Evolutionary conservation across 2,888 invertebrate genomes (phyloP).

Genomic region (Netelia fuscicornis): DNA sequence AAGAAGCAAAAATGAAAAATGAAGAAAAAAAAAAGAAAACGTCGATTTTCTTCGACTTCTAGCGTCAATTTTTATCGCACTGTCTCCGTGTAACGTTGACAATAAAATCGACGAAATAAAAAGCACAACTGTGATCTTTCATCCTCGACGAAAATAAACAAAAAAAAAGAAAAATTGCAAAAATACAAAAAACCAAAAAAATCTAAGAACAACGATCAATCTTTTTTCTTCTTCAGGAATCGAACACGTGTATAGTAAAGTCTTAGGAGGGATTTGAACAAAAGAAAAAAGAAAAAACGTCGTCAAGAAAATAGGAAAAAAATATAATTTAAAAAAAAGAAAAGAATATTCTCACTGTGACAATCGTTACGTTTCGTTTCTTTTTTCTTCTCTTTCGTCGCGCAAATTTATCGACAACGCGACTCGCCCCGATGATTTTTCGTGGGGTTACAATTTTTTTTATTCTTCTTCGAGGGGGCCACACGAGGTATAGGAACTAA

Average conservation of each 20-base stretch:
- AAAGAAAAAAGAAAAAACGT: too few relatives aligned
- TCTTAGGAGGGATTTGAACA: too few relatives aligned
- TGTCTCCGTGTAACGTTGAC: not conserved
- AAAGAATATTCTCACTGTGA: not conserved
- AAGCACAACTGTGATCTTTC: not conserved
- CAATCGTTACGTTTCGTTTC: not conserved
- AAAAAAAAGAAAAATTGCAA: not conserved
- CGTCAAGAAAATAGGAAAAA: not conserved
- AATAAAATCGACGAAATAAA: not conserved
- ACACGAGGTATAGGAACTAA: conserved; percentile 67
- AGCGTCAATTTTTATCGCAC: not conserved
- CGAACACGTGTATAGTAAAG: too few relatives aligned
- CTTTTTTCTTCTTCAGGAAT: too few relatives aligned
- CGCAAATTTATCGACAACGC: conserved; percentile 2
- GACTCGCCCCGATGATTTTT: conserved; percentile 48
- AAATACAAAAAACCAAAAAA: conserved; percentile 32
- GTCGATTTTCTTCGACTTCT: too few relatives aligned
- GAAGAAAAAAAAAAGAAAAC: not conserved
- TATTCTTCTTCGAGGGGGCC: not conserved
- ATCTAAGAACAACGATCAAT: conserved; percentile 71
- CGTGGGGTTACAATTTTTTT: conserved; percentile 2
- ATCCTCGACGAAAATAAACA: not conserved
- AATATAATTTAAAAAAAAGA: conserved; percentile 3
- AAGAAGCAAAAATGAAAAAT: not conserved
- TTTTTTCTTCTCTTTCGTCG: not conserved